Base-by-base conservation (phyloP, 92 coral and sea anemone genomes). In the Palythoa grandiflora region DNA sequence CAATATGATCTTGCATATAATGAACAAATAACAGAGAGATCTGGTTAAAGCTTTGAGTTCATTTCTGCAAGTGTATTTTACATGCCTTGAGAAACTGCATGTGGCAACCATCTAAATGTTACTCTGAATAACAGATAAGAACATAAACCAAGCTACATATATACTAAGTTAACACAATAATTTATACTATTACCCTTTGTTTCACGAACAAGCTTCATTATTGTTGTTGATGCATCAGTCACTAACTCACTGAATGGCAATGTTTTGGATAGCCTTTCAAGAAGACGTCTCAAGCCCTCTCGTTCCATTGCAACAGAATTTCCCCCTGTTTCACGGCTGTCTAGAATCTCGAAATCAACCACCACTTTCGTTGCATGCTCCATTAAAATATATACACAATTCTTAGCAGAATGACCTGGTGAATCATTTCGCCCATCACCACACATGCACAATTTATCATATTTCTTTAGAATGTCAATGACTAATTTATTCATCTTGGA, bases 371-470 rank as follows among this genome's bases (percentile, higher is more conserved):
- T 71, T 9, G 44, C 39, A 71, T 70, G 75, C 20, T 70, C 75
- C 75, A 70, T 70, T 37, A 21, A 37, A 16, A 19, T 70, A 19
- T 77, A 77, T 54, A 77, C 63, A 77, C 68, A 77, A 28, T 77
- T 39, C 1, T 54, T 17, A 6, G 68, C 81, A 51, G 63, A 16
- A 55, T 77, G 81, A 16, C 81, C 65, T 51, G 81, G 81, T 21
- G 81, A 77, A 20, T 77, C 81, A 53, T 77, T 77, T 28, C 81
- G 37, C 11, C 81, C 81, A 47, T 77, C 68, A 2, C 81, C 81
- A 47, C 61, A 47, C 11, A 77, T 15, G 20, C 81, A 77, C 40
- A 77, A 1, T 5, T 77, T 11, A 6, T 47, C 60, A 17, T 86
- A 51, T 1, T 11, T 8, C 14, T 51, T 59, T 16, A 88, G 73